phyloP scores from a whole-genome alignment of 2,797 vertebrate species.

The Meriones psammophilus region DNA sequence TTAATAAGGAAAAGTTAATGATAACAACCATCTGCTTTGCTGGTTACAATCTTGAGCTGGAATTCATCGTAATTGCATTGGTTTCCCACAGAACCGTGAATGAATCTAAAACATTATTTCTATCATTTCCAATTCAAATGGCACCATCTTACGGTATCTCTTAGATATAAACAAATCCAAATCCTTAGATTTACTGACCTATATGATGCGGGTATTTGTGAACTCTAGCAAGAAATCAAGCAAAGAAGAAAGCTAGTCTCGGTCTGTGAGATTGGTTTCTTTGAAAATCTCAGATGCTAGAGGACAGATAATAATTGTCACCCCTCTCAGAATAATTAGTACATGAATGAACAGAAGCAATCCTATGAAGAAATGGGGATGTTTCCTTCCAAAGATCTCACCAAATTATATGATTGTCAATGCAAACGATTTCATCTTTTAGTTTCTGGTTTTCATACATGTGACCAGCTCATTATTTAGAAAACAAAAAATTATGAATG shows the following conservation, averaged over 20 bases:
- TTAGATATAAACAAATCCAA: constrained; percentile 50
- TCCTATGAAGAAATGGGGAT: not conserved
- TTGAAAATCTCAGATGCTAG: constrained; percentile 18
- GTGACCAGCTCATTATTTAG: not conserved
- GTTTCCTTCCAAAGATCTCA: constrained; percentile 19
- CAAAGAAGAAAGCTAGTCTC: constrained; percentile 27
- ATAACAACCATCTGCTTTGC: not conserved
- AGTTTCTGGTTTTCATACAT: constrained; percentile 6
- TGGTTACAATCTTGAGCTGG: not conserved
- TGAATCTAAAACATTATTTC: constrained; percentile 62
- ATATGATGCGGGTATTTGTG: constrained; percentile 30
- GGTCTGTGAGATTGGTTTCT: not conserved
- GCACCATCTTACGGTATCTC: not conserved
- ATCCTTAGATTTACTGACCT: constrained; percentile 36
- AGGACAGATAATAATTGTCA: not conserved
- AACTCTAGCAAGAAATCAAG: not conserved
- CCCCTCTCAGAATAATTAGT: not conserved
- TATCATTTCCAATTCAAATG: constrained; percentile 46
- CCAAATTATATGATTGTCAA: constrained; percentile 44
- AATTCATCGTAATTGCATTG: constrained; percentile 2
- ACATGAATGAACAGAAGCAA: constrained; percentile 22
- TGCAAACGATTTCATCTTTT: not conserved
- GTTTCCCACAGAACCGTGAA: constrained; percentile 45
- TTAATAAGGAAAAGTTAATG: not conserved
- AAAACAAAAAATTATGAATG: not conserved